Base-by-base conservation (phyloP, 1,140 invertebrate species). In the Whitmania pigra region DNA sequence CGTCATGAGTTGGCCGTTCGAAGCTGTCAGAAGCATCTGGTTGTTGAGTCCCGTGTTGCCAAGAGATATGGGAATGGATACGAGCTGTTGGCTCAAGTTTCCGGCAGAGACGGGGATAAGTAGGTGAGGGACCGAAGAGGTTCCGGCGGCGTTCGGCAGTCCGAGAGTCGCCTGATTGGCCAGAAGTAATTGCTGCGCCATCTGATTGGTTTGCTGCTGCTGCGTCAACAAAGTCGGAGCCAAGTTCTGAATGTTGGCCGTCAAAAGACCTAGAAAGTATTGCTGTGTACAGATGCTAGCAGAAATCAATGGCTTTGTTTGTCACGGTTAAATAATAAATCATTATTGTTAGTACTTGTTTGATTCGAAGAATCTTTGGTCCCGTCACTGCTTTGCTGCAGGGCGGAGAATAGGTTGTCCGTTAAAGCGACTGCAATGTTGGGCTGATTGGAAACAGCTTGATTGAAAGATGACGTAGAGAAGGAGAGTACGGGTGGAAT, bases 51-150 rank as follows among this genome's bases (percentile, higher is more conserved):
- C 79, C 11, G 57, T 31, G 17, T 78, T 77, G 72, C 78, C 80
- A 75, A 82, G 71, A 25, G 80, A 82, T 29, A 82, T 78, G 43
- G 92, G 92, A 79, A 94, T 94, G 60, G 92, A 94, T 69, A 96
- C 85, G 72, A 96, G 93, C 75, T 92, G 94, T 82, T 94, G 93
- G 20, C 91, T 90, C 25, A 91, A 90, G 77, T 94, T 90, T 74
- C 91, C 92, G 93, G 82, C 53, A 18, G 71, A 72, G 68, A 73
- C 63, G 20, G 92, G 92, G 83, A 95, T 94, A 73, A 94, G 87
- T 71, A 94, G 86, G 81, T 94, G 92, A 73, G 92, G 92, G 17
- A 92, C 90, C 82, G 93, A 90, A 75, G 93, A 91, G 72, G 40
- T 70, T 63, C 22, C 22, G 15, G 0, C 74, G 75, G 60, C 53